These are phyloP conservation scores for Campoletis sonorensis DNA, from an alignment of 1,140 invertebrate genomes.

Conservation along the genomic window DNA sequence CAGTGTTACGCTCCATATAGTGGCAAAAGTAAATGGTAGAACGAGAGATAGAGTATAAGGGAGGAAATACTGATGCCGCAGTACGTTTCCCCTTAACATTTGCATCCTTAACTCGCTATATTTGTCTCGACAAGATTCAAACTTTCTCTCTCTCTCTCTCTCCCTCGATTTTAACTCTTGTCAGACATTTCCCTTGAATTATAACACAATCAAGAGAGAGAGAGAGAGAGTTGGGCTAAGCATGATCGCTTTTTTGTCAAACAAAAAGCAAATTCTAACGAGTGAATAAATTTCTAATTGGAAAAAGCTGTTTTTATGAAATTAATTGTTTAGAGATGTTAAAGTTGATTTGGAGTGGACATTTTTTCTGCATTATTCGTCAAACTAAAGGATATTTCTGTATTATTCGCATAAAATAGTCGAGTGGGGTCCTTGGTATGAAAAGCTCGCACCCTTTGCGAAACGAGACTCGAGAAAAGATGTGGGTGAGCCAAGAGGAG, in stretches of 20 bases:
- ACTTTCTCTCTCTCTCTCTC: conserved; percentile 26
- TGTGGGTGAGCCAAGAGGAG: neutral
- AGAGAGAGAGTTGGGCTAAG: conserved; percentile 52
- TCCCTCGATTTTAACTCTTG: conserved; percentile 40
- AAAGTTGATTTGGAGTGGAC: too few species aligned
- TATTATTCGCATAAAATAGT: neutral
- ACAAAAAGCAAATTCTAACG: too few species aligned
- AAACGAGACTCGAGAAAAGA: neutral
- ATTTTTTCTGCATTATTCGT: too few species aligned
- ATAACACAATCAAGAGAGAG: conserved; percentile 27
- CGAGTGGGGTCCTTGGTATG: neutral
- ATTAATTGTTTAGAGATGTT: too few species aligned
- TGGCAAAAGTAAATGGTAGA: neutral
- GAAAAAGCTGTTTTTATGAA: too few species aligned
- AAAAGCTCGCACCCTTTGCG: neutral
- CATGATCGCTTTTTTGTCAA: too few species aligned
- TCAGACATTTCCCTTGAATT: conserved; percentile 50
- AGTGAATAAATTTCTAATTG: too few species aligned
- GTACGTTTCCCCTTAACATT: conserved; percentile 55
- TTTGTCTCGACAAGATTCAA: neutral
- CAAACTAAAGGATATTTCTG: too few species aligned
- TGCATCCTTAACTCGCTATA: conserved; percentile 58
- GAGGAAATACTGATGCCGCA: conserved; percentile 12
- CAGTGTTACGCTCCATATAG: neutral
- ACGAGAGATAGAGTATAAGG: neutral